phyloP scores from a whole-genome alignment of 2,888 invertebrate species.

The Drosophila greeni region DNA sequence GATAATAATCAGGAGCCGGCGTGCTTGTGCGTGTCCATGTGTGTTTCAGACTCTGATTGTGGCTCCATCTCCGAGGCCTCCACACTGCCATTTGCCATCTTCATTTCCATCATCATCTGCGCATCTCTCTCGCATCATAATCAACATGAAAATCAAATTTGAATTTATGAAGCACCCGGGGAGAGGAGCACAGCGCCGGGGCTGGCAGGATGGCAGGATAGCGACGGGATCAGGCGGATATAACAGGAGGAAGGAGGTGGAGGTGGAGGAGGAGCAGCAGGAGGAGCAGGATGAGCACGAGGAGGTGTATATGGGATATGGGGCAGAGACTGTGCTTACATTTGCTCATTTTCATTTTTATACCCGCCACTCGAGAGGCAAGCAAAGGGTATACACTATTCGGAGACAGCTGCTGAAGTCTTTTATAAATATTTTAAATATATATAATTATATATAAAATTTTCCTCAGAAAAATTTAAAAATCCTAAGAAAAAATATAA shows the following conservation, averaged over 20 bases:
- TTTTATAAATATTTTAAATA: too few relatives aligned
- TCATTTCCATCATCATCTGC: conserved; percentile 68
- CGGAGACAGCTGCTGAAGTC: background rate
- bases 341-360: conserved; percentile 65
- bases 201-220: conserved; percentile 11
- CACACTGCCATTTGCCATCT: conserved; percentile 59
- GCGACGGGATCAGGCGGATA: conserved; percentile 23
- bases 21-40: background rate
- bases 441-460: too few relatives aligned
- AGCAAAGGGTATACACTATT: conserved; percentile 6
- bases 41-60: conserved; percentile 31
- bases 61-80: conserved; percentile 24
- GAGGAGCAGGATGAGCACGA: background rate
- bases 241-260: background rate
- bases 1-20: conserved; percentile 57
- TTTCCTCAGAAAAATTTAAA: too few relatives aligned
- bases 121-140: conserved; percentile 60
- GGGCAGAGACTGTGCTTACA: conserved; percentile 48
- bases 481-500: too few relatives aligned
- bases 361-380: conserved; percentile 4
- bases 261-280: background rate
- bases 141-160: conserved; percentile 72
- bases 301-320: conserved; percentile 7
- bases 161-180: conserved; percentile 64
- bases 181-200: conserved; percentile 3